Evolutionary conservation across 2,797 vertebrate genomes (phyloP), one percentile per base, ranked within the genome.

Genomic region (Channallabes apus): DNA sequence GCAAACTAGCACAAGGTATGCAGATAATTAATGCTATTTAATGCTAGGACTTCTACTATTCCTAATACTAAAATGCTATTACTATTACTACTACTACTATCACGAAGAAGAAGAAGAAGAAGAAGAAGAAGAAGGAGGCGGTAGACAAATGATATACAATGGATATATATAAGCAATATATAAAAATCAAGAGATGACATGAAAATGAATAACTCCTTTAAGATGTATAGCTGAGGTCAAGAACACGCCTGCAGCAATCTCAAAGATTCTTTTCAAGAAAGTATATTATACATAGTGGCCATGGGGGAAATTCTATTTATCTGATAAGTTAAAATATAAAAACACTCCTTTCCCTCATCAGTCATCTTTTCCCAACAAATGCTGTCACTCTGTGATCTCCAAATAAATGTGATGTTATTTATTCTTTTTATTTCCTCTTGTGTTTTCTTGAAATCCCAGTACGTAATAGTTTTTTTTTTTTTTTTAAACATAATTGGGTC

Each of bases 361-460:
- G 29, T 67, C 62, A 41, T 41, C 15, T 65, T 65, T 80, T 51
- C 77, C 11, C 41, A 54, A 22, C 27, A 72, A 80, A 64, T 69
- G 35, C 77, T 32, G 17, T 51, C 61, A 62, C n/a, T 62, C 11
- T 69, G 38, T 69, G 65, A 62, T 61, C 65, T 65, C 64, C 15
- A 46, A 72, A 75, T 32, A 82, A 82, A 86, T 14, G 51, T 71
- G 17, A 18, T 27, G n/a, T 8, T 29, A 71, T 41, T 35, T 51
- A 85, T 79, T 69, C 29, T 54, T 86, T 58, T 58, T 27, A 27
- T 86, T 82, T 81, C 61, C 29, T 54, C 24, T 68, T 56, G 71
- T 84, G 32, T 62, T 86, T 83, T 59, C 58, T 65, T 67, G 65
- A 56, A 35, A 85, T 64, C 72, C 62, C 46, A 62, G 32, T 79